Base-by-base conservation (phyloP, 2,113 vertebrate genomes). In the Empidonax alnorum region DNA sequence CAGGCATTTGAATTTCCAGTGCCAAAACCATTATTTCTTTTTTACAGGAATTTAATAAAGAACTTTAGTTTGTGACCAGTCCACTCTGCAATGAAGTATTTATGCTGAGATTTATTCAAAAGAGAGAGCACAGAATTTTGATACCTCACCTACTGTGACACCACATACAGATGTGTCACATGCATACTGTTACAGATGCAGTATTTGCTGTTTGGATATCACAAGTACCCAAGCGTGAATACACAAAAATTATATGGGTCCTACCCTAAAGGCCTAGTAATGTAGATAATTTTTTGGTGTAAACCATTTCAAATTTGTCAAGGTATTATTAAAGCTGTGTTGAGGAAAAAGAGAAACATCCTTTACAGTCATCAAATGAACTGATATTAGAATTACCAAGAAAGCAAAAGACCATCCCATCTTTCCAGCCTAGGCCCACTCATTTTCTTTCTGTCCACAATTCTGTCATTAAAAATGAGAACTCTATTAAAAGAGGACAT, bases 111-210 rank as follows among this genome's bases (percentile, higher is more conserved):
- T 93, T 66, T 71, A 44, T 42, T 77, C 44, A 89, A 78, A 96
- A 91, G 67, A 59, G n/a, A 94, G 39, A 87, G 37, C 49, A 87
- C 14, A 22, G 39, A 96, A 68, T 87, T 93, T 84, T 75, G 49
- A 74, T 68, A 62, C 66, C 83, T 71, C 49, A 24, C 78, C 83
- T 84, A 44, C 83, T 91, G 37, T 42, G 71, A 89, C 8, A 13
- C 15, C 1, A 2, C 46, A 8, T 67, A 24, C 2, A 12, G 19
- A 33, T 27, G 8, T 47, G 31, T 52, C 30, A 39, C 30, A 6
- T 49, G 42, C 3, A 1, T 19, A 50, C 27, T 12, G 27, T 56
- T 72, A 55, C 3, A 10, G 50, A 39, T n/a, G 6, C 3, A 46
- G 42, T 68, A 14, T 68, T 81, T 67, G 50, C 28, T 81, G 7